Conservation (phyloP, 2,888 invertebrate genomes). For the Bursaphelenchus okinawaensis region DNA sequence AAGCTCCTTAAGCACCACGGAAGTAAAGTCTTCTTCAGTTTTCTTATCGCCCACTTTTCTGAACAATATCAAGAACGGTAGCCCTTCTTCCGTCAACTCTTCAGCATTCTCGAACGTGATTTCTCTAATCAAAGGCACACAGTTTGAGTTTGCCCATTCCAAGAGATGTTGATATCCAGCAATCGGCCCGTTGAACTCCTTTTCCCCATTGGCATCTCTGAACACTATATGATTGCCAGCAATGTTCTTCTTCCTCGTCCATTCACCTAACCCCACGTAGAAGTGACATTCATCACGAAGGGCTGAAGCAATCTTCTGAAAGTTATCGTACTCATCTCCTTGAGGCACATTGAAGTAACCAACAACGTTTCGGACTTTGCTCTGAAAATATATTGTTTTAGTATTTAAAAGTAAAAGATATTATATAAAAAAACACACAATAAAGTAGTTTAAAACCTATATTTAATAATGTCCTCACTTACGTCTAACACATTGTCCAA, state of each 20-base stretch:
- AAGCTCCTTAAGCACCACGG: constrained; percentile 72
- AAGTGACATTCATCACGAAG: constrained; percentile 93
- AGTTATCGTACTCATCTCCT: constrained; percentile 74
- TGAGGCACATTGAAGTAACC: constrained; percentile 64
- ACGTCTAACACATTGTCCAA: constrained; percentile 31
- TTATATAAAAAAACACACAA: background rate
- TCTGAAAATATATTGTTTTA: constrained; percentile 4
- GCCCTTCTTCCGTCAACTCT: constrained; percentile 68
- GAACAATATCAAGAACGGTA: constrained; percentile 95
- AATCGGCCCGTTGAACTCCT: constrained; percentile 35
- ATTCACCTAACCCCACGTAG: constrained; percentile 76
- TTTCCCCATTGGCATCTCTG: constrained; percentile 14
- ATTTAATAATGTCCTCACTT: background rate
- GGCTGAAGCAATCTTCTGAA: constrained; percentile 67
- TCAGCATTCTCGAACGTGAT: constrained; percentile 99
- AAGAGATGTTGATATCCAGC: constrained; percentile 37
- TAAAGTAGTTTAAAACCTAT: background rate
- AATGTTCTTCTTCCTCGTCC: constrained; percentile 20
- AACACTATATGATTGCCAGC: constrained; percentile 26
- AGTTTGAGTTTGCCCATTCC: constrained; percentile 82
- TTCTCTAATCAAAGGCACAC: constrained; percentile 91
- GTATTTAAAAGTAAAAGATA: constrained; percentile 7
- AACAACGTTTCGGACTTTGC: constrained; percentile 66
- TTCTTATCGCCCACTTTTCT: constrained; percentile 77
- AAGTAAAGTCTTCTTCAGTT: constrained; percentile 78